Evolutionary conservation across 2,888 invertebrate genomes (phyloP), one percentile per base, ranked within the genome.

Genomic region (Dysmachus trigonus): DNA sequence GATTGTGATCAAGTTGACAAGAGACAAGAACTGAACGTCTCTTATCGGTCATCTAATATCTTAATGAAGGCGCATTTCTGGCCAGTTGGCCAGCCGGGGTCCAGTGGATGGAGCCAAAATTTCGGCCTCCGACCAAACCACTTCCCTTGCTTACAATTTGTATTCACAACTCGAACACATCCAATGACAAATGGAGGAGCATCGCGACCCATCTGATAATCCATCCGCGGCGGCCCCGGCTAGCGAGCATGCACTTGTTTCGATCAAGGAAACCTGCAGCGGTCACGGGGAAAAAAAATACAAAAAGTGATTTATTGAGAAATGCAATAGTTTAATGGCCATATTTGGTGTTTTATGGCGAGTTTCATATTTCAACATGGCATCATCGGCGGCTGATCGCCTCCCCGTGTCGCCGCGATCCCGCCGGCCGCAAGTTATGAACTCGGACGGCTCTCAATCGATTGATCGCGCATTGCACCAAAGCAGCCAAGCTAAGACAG

Each of bases 251-350:
- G 83, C 83, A 83, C 83, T 83, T 83, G 83, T 85, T 85, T 73
- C 74, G 51, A 85, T 51, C 74, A 73, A 85, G 27, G 77, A 85
- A 85, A 85, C 76, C 85, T 77, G 62, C 76, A 76, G 51, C 47
- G 51, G 47, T 79, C 38, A 72, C 62, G 77, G 47, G 10, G 51
- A 3, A 41, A 51, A 41, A 73, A 51, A 81, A 76, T n/a, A 85
- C 38, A 81, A 72, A 81, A 87, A 85, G 85, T 87, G 87, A 87
- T 87, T 87, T 87, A 87, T 86, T 86, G 85, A 83, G 86, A 87
- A 87, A 86, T 86, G 87, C 87, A 87, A 87, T 87, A 87, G 87
- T 81, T 86, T 87, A 87, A 87, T 74, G 76, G 85, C 87, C 87
- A 82, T 87, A 87, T 87, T 87, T 87, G 87, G 87, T 86, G 85